These are phyloP conservation scores for Cassiopea andromeda DNA, from an alignment of 30 jellyfish, hydroid and myxozoan genomes.

Conservation along the genomic window DNA sequence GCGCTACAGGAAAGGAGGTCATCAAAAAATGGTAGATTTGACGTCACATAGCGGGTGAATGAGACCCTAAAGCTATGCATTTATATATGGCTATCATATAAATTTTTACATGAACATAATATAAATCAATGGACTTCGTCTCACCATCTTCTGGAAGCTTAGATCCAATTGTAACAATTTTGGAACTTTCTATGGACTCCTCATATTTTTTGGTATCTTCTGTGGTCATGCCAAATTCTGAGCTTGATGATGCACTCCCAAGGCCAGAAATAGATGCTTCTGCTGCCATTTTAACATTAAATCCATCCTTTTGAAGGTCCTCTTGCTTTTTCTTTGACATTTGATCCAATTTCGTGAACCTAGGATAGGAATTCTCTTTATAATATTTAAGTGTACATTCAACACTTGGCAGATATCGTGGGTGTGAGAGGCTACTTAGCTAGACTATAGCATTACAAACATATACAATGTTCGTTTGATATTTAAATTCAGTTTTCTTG, in stretches of 20 bases:
- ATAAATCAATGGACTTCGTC: background rate
- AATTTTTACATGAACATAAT: too few species aligned
- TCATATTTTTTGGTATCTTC: constrained; percentile 31
- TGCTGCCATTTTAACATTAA: constrained; percentile 33
- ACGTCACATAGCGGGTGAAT: too few species aligned
- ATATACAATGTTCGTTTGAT: too few species aligned
- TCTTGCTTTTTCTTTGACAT: constrained; percentile 48
- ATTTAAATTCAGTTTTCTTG: too few species aligned
- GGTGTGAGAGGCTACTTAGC: too few species aligned
- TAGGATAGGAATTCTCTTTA: background rate
- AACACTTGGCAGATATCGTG: too few species aligned
- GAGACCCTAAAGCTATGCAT: too few species aligned
- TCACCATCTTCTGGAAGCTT: constrained; percentile 51
- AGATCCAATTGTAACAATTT: constrained; percentile 45
- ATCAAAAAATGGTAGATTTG: too few species aligned
- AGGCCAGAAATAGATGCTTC: constrained; percentile 20
- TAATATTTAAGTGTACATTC: too few species aligned
- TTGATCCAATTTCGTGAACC: constrained; percentile 49
- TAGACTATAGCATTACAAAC: too few species aligned
- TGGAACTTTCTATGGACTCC: constrained; percentile 13
- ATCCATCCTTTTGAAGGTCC: constrained; percentile 40
- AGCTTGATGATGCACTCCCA: constrained; percentile 1
- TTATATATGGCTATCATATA: too few species aligned
- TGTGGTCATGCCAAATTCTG: background rate
- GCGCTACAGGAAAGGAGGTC: too few species aligned